phyloP scores from a whole-genome alignment of 2,113 vertebrate species.

The Arizona elegans region DNA sequence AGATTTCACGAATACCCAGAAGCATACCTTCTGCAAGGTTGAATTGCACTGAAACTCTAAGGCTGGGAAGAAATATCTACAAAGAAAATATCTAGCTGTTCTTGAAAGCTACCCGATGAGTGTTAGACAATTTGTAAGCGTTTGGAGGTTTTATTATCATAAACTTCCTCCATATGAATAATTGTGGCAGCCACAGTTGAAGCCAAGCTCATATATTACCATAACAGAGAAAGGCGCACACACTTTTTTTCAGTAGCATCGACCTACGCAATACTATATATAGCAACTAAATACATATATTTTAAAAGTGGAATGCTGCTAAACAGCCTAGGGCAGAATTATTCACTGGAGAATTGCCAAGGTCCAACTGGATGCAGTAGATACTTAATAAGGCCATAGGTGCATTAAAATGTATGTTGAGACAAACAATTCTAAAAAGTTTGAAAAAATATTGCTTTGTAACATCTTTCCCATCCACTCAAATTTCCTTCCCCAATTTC shows the following conservation, averaged over 20 bases:
- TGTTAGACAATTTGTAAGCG: conserved; percentile 38
- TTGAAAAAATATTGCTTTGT: not conserved
- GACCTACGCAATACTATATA: rapidly evolving
- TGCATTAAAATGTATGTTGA: not conserved
- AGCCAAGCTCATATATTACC: conserved; percentile 43
- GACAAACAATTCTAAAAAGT: not conserved
- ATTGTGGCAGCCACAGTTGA: conserved; percentile 14
- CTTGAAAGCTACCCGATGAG: conserved; percentile 16
- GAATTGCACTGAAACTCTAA: conserved; percentile 18
- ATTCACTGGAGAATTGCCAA: conserved; percentile 9
- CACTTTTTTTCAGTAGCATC: not conserved
- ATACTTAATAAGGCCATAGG: not conserved
- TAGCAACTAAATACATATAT: not conserved
- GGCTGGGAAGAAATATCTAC: not conserved
- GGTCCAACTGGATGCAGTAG: not conserved
- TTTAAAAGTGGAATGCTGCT: not conserved
- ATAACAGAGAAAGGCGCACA: conserved; percentile 15
- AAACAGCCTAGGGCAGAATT: not conserved
- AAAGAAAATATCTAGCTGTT: conserved; percentile 13
- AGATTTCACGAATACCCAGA: not conserved
- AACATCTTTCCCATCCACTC: not conserved
- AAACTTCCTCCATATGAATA: conserved; percentile 51
- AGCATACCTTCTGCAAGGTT: not conserved
- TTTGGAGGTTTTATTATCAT: conserved; percentile 13
- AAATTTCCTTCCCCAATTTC: not conserved